Base-by-base conservation (phyloP, 2,888 invertebrate genomes). In the Euzetes globulus region DNA sequence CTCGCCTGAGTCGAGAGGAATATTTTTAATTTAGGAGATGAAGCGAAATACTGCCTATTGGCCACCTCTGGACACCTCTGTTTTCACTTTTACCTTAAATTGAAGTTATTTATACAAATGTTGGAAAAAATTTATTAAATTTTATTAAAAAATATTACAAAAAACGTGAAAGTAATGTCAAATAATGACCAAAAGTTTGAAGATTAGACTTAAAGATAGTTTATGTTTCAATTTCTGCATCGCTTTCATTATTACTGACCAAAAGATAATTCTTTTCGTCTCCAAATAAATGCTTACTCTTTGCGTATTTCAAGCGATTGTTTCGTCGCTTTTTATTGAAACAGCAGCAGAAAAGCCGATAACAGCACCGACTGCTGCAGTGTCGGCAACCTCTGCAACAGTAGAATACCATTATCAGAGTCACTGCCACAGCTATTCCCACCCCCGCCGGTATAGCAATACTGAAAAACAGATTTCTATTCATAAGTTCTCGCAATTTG, bases 241-340 rank as follows among this genome's bases (percentile, higher is more conserved):
- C 63, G 63, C 63, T 63, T n/a, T 63, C 63, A 37, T 63, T 63
- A 37, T 33, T 63, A 33, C 37, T 33, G 63, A 63, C 63, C 33
- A 63, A 37, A 13, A 63, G 63, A 15, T 63, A 63, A 25, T 63
- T 63, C 27, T 37, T 63, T 63, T 63, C 63, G 63, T 63, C 63
- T 4, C 63, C 63, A 37, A 63, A 63, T 19, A 63, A 37, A 11
- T 63, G 37, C 11, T 63, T 63, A 63, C 63, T 63, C 27, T 63
- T 63, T n/a, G 63, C 33, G 27, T 63, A 63, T 33, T 63, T 63
- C 17, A 63, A 19, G 15, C 63, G 33, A 33, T 33, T 63, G 19
- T 63, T 63, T 3, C 19, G 17, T 37, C 15, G 25, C 17, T 19
- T 15, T 37, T n/a, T 27, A 27, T 1, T 19, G 7, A 17, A 63